phyloP scores from a whole-genome alignment of 2,113 vertebrate species.

The Osmerus mordax region DNA sequence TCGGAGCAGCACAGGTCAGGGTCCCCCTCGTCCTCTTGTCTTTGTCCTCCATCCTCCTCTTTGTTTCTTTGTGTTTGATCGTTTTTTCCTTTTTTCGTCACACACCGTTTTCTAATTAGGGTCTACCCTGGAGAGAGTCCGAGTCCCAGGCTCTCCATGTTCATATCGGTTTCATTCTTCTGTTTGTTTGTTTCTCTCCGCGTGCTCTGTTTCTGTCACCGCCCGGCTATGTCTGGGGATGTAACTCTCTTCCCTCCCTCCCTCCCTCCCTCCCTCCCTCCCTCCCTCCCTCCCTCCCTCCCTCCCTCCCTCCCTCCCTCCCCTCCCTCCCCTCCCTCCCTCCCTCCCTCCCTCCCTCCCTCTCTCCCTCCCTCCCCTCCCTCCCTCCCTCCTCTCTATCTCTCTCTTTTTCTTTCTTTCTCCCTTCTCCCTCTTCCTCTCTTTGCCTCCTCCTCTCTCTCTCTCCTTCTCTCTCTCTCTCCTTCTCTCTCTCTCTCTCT shows the following conservation, averaged over 20 bases:
- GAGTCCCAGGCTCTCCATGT: conserved; percentile 23
- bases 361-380: too few species aligned
- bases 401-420: conserved; percentile 40
- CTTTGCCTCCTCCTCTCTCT: neutral
- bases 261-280: neutral
- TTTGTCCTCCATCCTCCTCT: conserved; percentile 39
- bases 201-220: conserved; percentile 39
- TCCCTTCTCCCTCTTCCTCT: conserved; percentile 29
- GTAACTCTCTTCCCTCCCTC: neutral
- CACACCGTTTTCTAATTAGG: conserved; percentile 53
- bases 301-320: neutral
- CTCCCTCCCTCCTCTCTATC: too few species aligned
- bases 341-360: neutral
- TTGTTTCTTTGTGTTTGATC: conserved; percentile 48
- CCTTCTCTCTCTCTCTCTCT: conserved; percentile 34
- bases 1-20: conserved; percentile 64
- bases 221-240: conserved; percentile 22
- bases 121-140: neutral
- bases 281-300: neutral
- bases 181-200: conserved; percentile 30
- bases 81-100: conserved; percentile 40
- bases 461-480: neutral
- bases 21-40: conserved; percentile 38
- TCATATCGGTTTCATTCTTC: conserved; percentile 48
- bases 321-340: too few species aligned